Evolutionary conservation across 2,888 invertebrate species (phyloP), one percentile per base, ranked within the genome.

Genomic region (Caenorhabditis sp.): DNA sequence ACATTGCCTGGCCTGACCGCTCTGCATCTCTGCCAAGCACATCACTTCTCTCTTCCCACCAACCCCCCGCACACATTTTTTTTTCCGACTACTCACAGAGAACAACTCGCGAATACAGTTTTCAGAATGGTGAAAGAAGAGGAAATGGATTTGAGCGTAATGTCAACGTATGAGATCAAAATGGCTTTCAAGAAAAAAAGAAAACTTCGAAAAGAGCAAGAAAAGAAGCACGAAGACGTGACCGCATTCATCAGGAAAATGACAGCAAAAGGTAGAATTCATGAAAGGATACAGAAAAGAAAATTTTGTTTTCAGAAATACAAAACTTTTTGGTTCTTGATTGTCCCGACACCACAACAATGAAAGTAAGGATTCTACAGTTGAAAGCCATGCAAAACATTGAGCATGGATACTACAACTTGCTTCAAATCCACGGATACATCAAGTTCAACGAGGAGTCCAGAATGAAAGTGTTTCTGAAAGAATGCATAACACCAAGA

Each of bases 401-500:
- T 3, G 72, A 59, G 16, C 10, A 31, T 7, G 59, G 47, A 10
- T 58, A 61, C 19, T 26, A 38, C 12, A 47, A 64, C 31, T n/a
- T 76, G 7, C 35, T 76, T 8, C 58, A 76, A 38, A 44, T 68
- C 3, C 75, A 76, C 22, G 75, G 58, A 35, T 58, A 19, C 26
- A 22, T 56, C 66, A 58, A 68, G 12, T 68, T 76, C 38, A 49
- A 68, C 12, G 75, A 66, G 10, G 19, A 10, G 3, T n/a, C 14
- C 2, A 12, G 12, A 22, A 12, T 68, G 38, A 47, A 26, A 24
- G 16, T 6, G 5, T 10, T 58, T 3, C 12, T 76, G 59, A 58
- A 49, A 16, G 66, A 68, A 14, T 31, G 24, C 24, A 16, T 59
- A 6, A 19, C 8, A 2, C 41, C 54, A 12, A 7, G 38, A 16